Conservation (phyloP, 2,888 invertebrate genomes). For the Drosophila melanocephala region DNA sequence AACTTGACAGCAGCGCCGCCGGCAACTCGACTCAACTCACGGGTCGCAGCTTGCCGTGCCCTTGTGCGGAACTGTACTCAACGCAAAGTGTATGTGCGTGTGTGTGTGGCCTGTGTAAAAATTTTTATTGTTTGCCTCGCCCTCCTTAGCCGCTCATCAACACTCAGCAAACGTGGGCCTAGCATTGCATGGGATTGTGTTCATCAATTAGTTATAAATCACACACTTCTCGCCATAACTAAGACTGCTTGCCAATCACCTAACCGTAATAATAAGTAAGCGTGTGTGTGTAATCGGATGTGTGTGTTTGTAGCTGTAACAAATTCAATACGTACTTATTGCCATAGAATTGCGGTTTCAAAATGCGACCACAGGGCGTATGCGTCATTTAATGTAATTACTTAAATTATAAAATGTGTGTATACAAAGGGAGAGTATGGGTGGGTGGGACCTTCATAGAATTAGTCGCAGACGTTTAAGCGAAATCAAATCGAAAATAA, state of each 20-base stretch:
- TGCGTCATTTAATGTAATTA: conserved; percentile 37
- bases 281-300: background rate
- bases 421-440: background rate
- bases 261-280: conserved; percentile 5
- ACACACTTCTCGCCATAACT: conserved; percentile 42
- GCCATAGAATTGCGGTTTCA: conserved; percentile 36
- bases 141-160: conserved; percentile 18
- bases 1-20: conserved; percentile 44
- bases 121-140: conserved; percentile 23
- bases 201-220: conserved; percentile 74
- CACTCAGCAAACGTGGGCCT: conserved; percentile 5
- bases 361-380: conserved; percentile 30
- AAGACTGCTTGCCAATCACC: conserved; percentile 11
- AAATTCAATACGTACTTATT: conserved; percentile 49
- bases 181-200: conserved; percentile 59
- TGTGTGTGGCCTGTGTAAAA: background rate
- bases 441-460: background rate
- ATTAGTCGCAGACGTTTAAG: background rate
- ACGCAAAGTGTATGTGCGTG: background rate
- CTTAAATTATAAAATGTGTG: conserved; percentile 1
- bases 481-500: too few relatives aligned
- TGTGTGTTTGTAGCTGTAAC: conserved; percentile 20
- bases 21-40: conserved; percentile 8
- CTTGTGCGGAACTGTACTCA: conserved; percentile 60
- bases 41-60: conserved; percentile 26